Conservation (phyloP, 2,113 vertebrate genomes). For the Electrona antarctica region DNA sequence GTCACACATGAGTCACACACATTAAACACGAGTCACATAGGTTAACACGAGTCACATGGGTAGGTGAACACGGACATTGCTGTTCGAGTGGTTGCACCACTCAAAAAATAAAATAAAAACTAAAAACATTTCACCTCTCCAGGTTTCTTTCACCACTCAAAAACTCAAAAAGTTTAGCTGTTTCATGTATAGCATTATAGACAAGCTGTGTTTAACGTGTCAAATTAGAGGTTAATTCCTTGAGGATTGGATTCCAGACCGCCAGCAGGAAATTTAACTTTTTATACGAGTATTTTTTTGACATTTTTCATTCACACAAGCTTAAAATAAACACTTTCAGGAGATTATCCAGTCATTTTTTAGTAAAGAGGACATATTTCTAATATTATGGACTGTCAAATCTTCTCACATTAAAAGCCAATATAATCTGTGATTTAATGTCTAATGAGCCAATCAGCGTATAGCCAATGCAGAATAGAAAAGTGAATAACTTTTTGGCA, state of each 20-base stretch:
- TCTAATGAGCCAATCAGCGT: background rate
- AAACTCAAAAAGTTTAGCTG: constrained; percentile 43
- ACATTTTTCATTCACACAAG: constrained; percentile 27
- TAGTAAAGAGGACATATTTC: background rate
- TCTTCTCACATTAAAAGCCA: background rate
- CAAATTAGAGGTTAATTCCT: constrained; percentile 58
- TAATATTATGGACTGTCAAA: background rate
- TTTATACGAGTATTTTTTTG: constrained; percentile 29
- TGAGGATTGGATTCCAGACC: constrained; percentile 33
- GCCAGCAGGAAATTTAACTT: constrained; percentile 20
- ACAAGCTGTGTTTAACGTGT: constrained; percentile 21
- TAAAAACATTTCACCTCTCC: background rate
- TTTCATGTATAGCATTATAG: constrained; percentile 27
- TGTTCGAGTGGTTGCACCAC: too few species aligned
- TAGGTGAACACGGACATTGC: too few species aligned
- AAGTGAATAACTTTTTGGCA: background rate
- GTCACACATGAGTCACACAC: too few species aligned
- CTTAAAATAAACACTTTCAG: constrained; percentile 34
- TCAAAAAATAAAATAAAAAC: background rate
- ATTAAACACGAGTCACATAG: too few species aligned
- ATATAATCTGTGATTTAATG: background rate
- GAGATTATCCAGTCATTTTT: constrained; percentile 37
- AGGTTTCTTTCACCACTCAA: constrained; percentile 61
- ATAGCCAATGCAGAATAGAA: background rate
- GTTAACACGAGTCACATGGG: too few species aligned